Percentiles rank a stretch among this genome's conserved stretches.
phyloP scores from a whole-genome alignment of 1,140 invertebrate genomes.

The Lepidurus couesii region DNA sequence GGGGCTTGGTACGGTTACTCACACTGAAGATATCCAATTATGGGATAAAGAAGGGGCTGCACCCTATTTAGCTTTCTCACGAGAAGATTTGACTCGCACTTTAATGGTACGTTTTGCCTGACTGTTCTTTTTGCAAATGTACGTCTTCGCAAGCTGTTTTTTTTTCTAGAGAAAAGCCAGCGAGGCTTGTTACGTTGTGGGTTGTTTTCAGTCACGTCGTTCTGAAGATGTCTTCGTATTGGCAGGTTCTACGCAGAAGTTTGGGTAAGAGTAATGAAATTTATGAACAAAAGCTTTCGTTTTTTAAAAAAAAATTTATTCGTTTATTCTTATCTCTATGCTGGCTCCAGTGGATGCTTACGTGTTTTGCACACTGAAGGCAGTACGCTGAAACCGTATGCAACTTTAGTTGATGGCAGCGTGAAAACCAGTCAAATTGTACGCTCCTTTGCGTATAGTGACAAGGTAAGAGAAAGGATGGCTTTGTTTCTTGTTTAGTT shows the following conservation, averaged over 20 bases:
- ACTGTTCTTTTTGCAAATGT: conserved; percentile 30
- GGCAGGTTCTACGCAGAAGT: conserved; percentile 50
- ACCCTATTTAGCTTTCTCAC: conserved; percentile 51
- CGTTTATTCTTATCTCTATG: neutral
- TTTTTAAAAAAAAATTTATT: neutral
- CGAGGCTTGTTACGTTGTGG: conserved; percentile 61
- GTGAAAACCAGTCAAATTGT: neutral
- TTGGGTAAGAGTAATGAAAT: neutral
- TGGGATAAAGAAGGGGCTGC: conserved; percentile 61
- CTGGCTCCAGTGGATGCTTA: neutral
- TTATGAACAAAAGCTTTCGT: neutral
- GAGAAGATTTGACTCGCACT: conserved; percentile 50
- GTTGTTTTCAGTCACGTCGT: conserved; percentile 46
- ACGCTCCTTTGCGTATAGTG: neutral
- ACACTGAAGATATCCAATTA: conserved; percentile 63
- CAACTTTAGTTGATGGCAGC: neutral
- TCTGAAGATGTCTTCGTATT: conserved; percentile 52
- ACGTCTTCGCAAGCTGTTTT: conserved; percentile 25
- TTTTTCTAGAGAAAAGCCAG: conserved; percentile 52
- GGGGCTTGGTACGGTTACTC: conserved; percentile 59
- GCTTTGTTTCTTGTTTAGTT: neutral
- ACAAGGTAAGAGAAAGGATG: neutral
- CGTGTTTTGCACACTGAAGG: neutral
- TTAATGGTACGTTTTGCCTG: conserved; percentile 44
- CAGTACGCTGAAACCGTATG: neutral